These are phyloP conservation scores for Tanaodytes sp. DNA, from an alignment of 2,888 invertebrate genomes.

Conservation along the genomic window DNA sequence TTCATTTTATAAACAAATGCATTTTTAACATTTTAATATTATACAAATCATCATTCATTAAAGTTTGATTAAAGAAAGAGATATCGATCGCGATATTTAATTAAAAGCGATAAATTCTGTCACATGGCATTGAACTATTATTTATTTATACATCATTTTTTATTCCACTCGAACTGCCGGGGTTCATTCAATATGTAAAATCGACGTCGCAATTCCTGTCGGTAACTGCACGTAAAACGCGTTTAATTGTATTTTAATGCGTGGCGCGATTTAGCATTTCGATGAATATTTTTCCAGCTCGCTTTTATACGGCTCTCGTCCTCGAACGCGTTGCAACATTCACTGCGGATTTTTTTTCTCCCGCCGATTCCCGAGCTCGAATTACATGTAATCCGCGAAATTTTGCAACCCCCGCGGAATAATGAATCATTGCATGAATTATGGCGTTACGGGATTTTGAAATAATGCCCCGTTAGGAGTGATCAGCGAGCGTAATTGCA, in stretches of 20 bases:
- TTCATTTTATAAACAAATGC: no score
- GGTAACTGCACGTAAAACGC: conserved; percentile 12
- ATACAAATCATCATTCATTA: no score
- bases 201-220: conserved; percentile 31
- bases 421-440: conserved; percentile 34
- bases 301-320: conserved; percentile 9
- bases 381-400: conserved; percentile 11
- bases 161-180: no score
- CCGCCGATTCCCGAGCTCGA: neutral
- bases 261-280: no score
- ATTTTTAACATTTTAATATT: no score
- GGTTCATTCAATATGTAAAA: no score
- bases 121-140: neutral
- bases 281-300: no score
- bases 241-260: conserved; percentile 45
- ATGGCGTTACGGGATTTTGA: conserved; percentile 9
- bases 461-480: conserved; percentile 19
- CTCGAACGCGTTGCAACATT: neutral
- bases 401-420: conserved; percentile 8
- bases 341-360: conserved; percentile 22
- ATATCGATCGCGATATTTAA: no score
- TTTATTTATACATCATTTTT: neutral
- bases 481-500: conserved; percentile 29
- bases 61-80: neutral
- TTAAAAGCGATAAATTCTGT: neutral